phyloP scores from a whole-genome alignment of 2,888 invertebrate genomes.

The Leptopterna dolabrata region DNA sequence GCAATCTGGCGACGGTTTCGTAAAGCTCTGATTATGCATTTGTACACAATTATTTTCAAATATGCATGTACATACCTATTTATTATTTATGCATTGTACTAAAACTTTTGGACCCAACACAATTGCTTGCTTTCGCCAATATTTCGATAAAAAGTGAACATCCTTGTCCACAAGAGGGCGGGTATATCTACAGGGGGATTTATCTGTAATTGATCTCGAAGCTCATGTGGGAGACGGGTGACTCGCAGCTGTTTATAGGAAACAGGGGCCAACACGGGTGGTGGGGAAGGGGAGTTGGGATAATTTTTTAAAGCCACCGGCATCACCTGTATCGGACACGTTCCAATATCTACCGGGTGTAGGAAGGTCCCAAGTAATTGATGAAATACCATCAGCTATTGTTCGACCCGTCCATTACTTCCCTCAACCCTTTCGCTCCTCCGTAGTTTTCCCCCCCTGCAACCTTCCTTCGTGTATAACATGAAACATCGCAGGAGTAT shows the following conservation, averaged over 20 bases:
- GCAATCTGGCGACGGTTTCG: no score
- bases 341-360: constrained; percentile 7
- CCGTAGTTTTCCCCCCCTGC: neutral
- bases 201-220: constrained; percentile 5
- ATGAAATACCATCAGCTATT: constrained; percentile 48
- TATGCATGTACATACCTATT: no score
- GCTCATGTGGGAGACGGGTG: neutral
- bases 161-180: neutral
- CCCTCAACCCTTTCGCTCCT: neutral
- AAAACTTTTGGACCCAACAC: no score
- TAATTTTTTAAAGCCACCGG: constrained; percentile 40
- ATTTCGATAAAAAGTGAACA: neutral
- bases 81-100: no score
- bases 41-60: no score
- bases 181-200: no score
- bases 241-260: constrained; percentile 3
- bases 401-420: neutral
- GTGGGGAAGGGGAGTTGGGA: neutral
- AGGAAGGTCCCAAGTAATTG: constrained; percentile 34
- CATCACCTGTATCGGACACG: constrained; percentile 50
- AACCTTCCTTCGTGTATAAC: neutral
- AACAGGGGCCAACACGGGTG: neutral
- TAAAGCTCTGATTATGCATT: no score
- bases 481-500: neutral
- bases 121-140: no score